phyloP scores from a whole-genome alignment of 2,113 vertebrate genomes.

The Salvelinus namaycush region DNA sequence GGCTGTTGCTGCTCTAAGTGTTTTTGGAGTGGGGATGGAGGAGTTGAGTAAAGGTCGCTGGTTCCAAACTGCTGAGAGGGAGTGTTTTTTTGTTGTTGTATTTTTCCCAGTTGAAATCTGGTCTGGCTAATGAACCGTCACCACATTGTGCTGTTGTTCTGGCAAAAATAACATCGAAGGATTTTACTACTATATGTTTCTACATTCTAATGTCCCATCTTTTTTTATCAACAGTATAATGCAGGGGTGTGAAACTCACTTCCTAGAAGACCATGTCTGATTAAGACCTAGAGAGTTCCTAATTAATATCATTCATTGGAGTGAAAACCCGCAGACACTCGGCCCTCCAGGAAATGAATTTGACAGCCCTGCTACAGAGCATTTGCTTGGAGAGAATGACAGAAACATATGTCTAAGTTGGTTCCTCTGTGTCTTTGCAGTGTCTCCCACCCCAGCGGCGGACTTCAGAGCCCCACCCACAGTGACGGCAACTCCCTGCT shows the following conservation, averaged over 20 bases:
- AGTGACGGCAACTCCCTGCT: constrained; percentile 10
- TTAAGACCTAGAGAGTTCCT: too few relatives aligned
- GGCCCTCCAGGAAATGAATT: too few relatives aligned
- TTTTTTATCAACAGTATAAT: too few relatives aligned
- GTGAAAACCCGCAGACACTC: too few relatives aligned
- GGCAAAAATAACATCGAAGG: too few relatives aligned
- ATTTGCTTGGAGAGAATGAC: background rate
- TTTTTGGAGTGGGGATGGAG: background rate
- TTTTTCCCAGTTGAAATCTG: background rate
- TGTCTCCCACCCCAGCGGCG: background rate
- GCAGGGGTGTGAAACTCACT: too few relatives aligned
- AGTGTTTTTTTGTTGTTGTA: too few relatives aligned
- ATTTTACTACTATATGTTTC: too few relatives aligned
- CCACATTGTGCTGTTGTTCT: background rate
- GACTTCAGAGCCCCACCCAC: background rate
- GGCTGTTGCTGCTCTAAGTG: background rate
- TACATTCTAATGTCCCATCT: too few relatives aligned
- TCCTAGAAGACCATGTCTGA: too few relatives aligned
- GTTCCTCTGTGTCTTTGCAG: constrained; percentile 14
- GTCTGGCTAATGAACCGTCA: background rate
- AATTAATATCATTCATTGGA: too few relatives aligned
- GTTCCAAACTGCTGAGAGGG: background rate
- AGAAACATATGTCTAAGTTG: background rate
- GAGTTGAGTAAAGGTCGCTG: background rate
- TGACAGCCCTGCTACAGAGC: too few relatives aligned